A percentile compares a stretch with the other conserved stretches of the same genome.
These are phyloP conservation scores for Columbina picui DNA, from an alignment of 2,113 vertebrate species.

Conservation along the genomic window DNA sequence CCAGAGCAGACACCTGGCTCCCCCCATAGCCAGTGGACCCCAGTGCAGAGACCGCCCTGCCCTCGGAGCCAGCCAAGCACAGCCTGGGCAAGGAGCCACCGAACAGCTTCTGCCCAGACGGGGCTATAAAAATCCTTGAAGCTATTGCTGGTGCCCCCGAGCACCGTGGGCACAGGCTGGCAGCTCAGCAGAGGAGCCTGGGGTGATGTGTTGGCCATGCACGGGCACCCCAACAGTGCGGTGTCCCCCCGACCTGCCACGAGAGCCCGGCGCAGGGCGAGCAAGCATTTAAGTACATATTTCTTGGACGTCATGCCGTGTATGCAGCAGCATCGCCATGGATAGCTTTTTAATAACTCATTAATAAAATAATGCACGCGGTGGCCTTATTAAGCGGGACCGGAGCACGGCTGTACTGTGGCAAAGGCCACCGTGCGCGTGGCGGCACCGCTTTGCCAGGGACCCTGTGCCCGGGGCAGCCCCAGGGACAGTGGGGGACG, in stretches of 20 bases:
- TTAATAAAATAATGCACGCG: slow-evolving; percentile 40
- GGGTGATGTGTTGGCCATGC: background rate
- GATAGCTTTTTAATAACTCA: slow-evolving; percentile 54
- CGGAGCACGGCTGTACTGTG: background rate
- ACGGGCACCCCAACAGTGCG: rapidly evolving
- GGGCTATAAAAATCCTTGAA: background rate
- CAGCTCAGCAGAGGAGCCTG: background rate
- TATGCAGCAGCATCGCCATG: background rate
- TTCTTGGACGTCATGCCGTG: background rate
- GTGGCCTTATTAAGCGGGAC: slow-evolving; percentile 30
- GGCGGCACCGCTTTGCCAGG: background rate
- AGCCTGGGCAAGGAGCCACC: background rate
- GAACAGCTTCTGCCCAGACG: background rate
- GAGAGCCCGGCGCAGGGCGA: background rate
- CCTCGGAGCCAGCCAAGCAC: background rate
- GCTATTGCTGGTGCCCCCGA: rapidly evolving
- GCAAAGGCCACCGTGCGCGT: background rate
- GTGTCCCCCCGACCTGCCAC: rapidly evolving
- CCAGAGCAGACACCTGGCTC: background rate
- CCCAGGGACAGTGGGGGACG: background rate
- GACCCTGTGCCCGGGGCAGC: background rate
- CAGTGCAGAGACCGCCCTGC: background rate
- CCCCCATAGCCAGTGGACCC: rapidly evolving
- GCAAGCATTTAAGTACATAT: rapidly evolving
- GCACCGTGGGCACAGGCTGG: rapidly evolving